phyloP scores from a whole-genome alignment of 2,888 invertebrate genomes.

The Andrena chrysosceles region DNA sequence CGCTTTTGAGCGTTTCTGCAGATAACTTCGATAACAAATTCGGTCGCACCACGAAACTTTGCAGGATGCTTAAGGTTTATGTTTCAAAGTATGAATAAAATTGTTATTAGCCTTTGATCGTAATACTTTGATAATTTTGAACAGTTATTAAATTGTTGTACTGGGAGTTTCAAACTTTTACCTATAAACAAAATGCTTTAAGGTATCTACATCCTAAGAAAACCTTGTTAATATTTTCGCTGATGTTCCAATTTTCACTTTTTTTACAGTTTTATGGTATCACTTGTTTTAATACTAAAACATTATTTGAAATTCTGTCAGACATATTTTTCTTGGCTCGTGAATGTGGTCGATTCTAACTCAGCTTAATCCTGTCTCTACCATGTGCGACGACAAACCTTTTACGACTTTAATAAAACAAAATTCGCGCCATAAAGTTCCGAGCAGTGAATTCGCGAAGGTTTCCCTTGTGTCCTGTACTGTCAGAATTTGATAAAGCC shows the following conservation, averaged over 20 bases:
- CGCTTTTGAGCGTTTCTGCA: not conserved
- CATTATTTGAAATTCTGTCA: slow-evolving; percentile 2
- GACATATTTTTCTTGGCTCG: not conserved
- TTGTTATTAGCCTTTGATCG: not conserved
- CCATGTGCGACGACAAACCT: not conserved
- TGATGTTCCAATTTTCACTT: not conserved
- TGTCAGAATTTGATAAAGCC: slow-evolving; percentile 21
- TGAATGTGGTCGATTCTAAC: not conserved
- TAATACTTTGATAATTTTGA: not conserved
- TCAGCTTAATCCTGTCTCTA: not conserved
- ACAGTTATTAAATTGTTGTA: not conserved
- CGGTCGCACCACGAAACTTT: not conserved
- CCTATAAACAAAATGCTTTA: no score
- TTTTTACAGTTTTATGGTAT: not conserved
- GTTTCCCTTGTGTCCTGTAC: not conserved
- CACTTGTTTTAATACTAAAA: not conserved
- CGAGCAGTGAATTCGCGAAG: not conserved
- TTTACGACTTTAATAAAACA: slow-evolving; percentile 41
- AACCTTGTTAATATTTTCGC: not conserved
- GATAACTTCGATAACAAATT: not conserved
- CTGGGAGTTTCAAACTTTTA: not conserved
- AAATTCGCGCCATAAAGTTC: slow-evolving; percentile 4
- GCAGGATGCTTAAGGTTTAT: not conserved
- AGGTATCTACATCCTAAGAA: no score
- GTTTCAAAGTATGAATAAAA: not conserved